A percentile compares a stretch with the other conserved stretches of the same genome.
These are phyloP conservation scores for Ciconia stormi DNA, from an alignment of 2,113 vertebrate genomes.

Conservation along the genomic window DNA sequence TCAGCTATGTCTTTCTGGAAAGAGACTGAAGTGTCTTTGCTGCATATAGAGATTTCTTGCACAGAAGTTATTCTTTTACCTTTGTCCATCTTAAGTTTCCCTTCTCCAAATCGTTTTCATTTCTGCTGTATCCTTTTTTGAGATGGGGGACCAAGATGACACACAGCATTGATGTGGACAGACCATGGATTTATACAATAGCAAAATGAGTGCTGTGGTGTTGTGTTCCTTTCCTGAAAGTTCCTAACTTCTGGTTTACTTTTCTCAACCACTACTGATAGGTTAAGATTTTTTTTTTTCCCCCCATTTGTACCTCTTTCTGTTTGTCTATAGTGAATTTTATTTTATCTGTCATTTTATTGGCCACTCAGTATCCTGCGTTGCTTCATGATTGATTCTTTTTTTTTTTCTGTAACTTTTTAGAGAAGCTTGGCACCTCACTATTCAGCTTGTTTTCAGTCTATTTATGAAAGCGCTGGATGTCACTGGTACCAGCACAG, in stretches of 20 bases:
- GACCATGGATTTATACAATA: not conserved
- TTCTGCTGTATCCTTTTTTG: not conserved
- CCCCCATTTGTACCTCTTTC: not conserved
- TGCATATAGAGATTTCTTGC: not conserved
- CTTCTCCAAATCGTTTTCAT: not conserved
- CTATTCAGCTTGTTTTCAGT: not conserved
- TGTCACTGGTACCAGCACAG: not conserved
- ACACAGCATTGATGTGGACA: not conserved
- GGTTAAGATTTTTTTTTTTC: not conserved
- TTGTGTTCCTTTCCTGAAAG: not conserved
- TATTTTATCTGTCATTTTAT: not conserved
- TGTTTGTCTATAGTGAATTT: not conserved
- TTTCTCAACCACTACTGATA: not conserved
- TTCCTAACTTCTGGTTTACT: not conserved
- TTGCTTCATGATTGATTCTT: not conserved
- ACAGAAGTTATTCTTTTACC: not conserved
- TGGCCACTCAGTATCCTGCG: not conserved
- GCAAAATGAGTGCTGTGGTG: not conserved
- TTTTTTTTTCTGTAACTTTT: not conserved
- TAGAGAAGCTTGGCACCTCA: not conserved
- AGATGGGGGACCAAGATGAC: not conserved
- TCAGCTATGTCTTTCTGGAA: not conserved
- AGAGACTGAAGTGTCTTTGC: not conserved
- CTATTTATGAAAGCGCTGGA: not conserved
- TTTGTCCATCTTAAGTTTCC: not conserved